These are phyloP conservation scores for Rhadina sibilatrix DNA, from an alignment of 2,113 vertebrate species.

Conservation along the genomic window DNA sequence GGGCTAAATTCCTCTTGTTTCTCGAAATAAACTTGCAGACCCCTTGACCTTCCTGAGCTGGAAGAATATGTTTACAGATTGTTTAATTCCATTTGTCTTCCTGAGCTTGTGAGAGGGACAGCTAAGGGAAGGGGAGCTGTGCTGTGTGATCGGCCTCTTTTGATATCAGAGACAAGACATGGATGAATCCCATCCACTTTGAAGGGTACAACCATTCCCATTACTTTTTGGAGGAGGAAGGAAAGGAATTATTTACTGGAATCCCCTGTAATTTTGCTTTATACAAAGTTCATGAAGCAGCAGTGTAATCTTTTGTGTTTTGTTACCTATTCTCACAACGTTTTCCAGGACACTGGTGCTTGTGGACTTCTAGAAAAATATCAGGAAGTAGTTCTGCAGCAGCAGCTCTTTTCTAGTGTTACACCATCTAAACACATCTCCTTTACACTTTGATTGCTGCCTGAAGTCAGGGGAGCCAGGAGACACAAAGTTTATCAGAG, in stretches of 20 bases:
- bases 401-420: neutral
- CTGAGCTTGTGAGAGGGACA: neutral
- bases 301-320: neutral
- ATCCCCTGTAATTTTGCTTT: neutral
- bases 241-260: neutral
- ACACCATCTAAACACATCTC: neutral
- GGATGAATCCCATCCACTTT: neutral
- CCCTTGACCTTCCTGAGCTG: slow-evolving; percentile 40
- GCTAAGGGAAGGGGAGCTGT: neutral
- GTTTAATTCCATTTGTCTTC: slow-evolving; percentile 5
- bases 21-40: slow-evolving; percentile 32
- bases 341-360: neutral
- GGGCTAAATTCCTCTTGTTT: neutral
- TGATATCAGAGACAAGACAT: neutral
- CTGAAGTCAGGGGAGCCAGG: neutral
- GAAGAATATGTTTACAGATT: slow-evolving; percentile 16
- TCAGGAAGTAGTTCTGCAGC: neutral
- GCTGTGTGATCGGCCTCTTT: neutral
- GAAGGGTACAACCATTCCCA: neutral
- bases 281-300: neutral
- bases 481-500: neutral
- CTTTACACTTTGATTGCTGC: neutral
- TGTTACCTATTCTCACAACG: neutral
- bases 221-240: neutral
- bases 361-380: neutral